Evolutionary conservation across 2,113 vertebrate species (phyloP).

Genomic region (Gavialis gangeticus): DNA sequence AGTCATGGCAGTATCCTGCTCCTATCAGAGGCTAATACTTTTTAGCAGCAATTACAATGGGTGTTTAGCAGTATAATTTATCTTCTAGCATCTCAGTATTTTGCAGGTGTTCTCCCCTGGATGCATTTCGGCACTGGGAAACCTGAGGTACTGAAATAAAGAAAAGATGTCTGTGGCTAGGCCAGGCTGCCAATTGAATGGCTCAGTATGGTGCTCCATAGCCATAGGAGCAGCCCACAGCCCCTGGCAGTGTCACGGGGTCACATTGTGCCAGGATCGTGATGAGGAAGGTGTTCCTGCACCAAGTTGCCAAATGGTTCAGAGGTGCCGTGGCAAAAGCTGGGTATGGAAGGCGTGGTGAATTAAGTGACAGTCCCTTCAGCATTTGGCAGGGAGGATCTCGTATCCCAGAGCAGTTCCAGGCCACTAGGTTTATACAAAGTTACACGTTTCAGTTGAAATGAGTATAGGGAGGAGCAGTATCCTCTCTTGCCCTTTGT

Average conservation of each 20-base stretch:
- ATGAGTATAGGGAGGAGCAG: background rate
- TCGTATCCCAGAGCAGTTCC: background rate
- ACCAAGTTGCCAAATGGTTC: background rate
- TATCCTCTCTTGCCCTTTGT: background rate
- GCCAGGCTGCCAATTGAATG: background rate
- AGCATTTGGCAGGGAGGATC: background rate
- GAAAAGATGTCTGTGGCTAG: background rate
- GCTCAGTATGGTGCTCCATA: background rate
- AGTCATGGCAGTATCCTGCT: slow-evolving; percentile 5
- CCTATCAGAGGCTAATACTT: slow-evolving; percentile 20
- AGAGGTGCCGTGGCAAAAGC: background rate
- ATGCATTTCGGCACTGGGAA: background rate
- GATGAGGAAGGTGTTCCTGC: background rate
- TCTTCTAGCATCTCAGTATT: slow-evolving; percentile 17
- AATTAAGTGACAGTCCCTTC: background rate
- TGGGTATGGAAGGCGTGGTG: background rate
- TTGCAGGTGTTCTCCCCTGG: slow-evolving; percentile 10
- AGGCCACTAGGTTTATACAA: background rate
- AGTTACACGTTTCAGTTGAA: background rate
- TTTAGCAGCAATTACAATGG: slow-evolving; percentile 33
- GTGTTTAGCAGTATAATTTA: background rate
- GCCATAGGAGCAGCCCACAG: background rate
- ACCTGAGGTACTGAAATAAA: background rate
- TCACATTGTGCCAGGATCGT: background rate
- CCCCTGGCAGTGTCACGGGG: background rate